Base-by-base conservation (phyloP, 2,888 invertebrate species). In the Caenorhabditis doughertyi region DNA sequence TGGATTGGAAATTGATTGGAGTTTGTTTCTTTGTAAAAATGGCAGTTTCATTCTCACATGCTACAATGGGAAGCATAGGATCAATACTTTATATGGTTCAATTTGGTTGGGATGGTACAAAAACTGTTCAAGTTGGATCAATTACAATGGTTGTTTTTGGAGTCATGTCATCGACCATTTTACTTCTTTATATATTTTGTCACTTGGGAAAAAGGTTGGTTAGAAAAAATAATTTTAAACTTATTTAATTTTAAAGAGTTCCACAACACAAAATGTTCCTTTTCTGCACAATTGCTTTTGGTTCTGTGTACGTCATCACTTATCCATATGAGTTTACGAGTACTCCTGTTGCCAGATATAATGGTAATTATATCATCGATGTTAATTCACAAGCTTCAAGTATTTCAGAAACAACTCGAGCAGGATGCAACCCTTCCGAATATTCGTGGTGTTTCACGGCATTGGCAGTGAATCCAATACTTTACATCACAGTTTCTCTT, bases 101-200 rank as follows among this genome's bases (percentile, higher is more conserved):
- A 21, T 83, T 70, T 29, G 82, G 82, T 1, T 73, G 68, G 82
- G 67, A 44, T 11, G 79, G 79, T 0, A 56, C 68, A 7, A 58
- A 47, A n/a, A 79, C 73, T 11, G 82, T 83, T 9, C 42, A 56
- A 32, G 56, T 74, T 35, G 39, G 51, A 3, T 29, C 67, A 0
- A 60, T 55, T 11, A 49, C 67, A 21, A 73, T 73, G 79, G 51
- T 58, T 27, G 47, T 39, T 1, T 67, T 68, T 21, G 82, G 82
- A 49, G 18, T 68, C 7, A 68, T 83, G 58, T 67, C 82, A 13
- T 49, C 67, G 2, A 39, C 60, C 4, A 29, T 83, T 1, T 64
- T 70, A 0, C 44, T 79, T 18, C 56, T 65, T 5, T 83, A 79
- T 29, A 55, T 79, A 0, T 79, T 83, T 27, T 67, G 71, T 13